Evolutionary conservation across 2,113 vertebrate genomes (phyloP), one percentile per base, ranked within the genome.

Genomic region (Calidris pugnax): DNA sequence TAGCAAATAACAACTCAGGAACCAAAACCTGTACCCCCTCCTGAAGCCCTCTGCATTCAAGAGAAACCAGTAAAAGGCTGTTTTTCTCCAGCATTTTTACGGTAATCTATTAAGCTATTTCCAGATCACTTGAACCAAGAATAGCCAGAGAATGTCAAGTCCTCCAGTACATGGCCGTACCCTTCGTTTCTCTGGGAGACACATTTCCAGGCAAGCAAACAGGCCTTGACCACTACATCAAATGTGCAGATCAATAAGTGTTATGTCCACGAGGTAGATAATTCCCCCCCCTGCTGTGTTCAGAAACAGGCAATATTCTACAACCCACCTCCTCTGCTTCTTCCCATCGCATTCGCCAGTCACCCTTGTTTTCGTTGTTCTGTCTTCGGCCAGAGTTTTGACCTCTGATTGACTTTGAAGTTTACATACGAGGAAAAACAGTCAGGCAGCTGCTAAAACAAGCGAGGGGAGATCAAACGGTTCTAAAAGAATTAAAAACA

Each of bases 401-500:
- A 97, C 96, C 97, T 96, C 94, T 90, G 77, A 77, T 94, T 97
- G 94, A 97, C 95, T 97, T 96, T 95, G 92, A 97, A 95, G 96
- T 97, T 97, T 97, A 97, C 90, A 93, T 97, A 95, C 0, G 12
- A 96, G 89, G 81, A 95, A 93, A 94, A 97, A 92, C 90, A 96
- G 93, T 71, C 88, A 93, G 88, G 85, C 97, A 97, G 97, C 97
- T 97, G 96, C 96, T 97, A 97, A 97, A 97, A 97, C 97, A 97
- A 97, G 92, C 5, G 0, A 59, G 11, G 86, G 69, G 62, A 95
- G 94, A 97, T 97, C 97, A 97, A 97, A 96, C 39, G 0, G 77
- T 81, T 95, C 89, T 7, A 5, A 91, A 96, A 94, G 97, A 96
- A 96, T 95, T 95, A 89, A 97, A 96, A 94, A 93, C 90, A 97